Percentiles rank a stretch among this genome's conserved stretches.
Evolutionary conservation across 2,888 invertebrate genomes (phyloP).

Genomic region (Byasa hedistus): DNA sequence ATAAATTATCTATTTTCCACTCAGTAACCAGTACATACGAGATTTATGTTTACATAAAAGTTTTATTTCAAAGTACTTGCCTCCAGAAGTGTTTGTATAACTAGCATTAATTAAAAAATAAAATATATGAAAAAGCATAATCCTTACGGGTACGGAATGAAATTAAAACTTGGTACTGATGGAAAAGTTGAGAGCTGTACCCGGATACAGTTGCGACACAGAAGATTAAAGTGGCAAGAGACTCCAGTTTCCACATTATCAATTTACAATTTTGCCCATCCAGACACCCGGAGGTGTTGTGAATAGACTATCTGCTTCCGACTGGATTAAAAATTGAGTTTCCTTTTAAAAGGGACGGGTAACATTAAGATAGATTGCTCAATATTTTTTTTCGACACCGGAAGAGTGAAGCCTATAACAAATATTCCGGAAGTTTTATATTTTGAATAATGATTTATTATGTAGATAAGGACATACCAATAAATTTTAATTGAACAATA

Average conservation of each 20-base stretch:
- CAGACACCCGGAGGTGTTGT: constrained; percentile 31
- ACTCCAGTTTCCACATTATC: constrained; percentile 35
- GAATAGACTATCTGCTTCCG: constrained; percentile 12
- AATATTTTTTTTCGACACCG: constrained; percentile 24
- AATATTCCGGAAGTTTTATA: constrained; percentile 10
- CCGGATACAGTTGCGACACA: constrained; percentile 32
- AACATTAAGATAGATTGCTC: constrained; percentile 25
- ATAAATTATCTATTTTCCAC: neutral
- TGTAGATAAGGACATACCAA: neutral
- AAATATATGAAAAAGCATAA: constrained; percentile 43
- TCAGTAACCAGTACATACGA: neutral
- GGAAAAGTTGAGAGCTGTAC: constrained; percentile 44
- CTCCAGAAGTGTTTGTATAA: constrained; percentile 1
- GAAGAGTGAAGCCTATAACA: constrained; percentile 20
- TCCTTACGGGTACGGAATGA: constrained; percentile 55
- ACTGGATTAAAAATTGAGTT: constrained; percentile 21
- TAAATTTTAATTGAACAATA: neutral
- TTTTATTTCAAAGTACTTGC: neutral
- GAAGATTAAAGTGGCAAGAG: constrained; percentile 29
- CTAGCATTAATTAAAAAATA: constrained; percentile 28
- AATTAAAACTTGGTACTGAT: constrained; percentile 58
- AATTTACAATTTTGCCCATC: constrained; percentile 38
- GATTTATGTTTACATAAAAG: neutral
- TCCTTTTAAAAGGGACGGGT: constrained; percentile 18
- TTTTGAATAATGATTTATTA: constrained; percentile 9